Base-by-base conservation (phyloP, 2,113 vertebrate genomes). In the Struthidea cinerea region DNA sequence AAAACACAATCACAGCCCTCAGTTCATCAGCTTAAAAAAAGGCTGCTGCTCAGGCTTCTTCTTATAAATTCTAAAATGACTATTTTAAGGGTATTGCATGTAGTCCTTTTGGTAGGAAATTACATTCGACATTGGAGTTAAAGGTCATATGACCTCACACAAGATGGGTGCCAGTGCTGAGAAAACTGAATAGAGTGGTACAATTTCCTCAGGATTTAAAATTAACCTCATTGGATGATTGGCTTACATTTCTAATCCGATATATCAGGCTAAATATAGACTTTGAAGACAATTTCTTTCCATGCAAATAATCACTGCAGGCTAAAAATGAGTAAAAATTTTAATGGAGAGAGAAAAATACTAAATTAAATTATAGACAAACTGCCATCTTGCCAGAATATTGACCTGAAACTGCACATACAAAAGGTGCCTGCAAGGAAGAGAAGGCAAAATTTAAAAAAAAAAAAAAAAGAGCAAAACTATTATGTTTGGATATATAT, bases 211-310 rank as follows among this genome's bases (percentile, higher is more conserved):
- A 44, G 94, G 84, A 76, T 88, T 95, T 97, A 90, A 94, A 90
- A 95, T 94, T 96, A 97, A 94, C 95, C 94, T 96, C 75, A 47
- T 78, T 94, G 94, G 63, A 55, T 94, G 94, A 97, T 92, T 91
- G 89, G 95, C 86, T 97, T 97, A 96, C 90, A 91, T 94, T 94
- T 93, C 92, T 97, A 97, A 97, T 96, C 95, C 89, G 83, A 93
- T 96, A 92, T 78, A 63, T 47, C 56, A 75, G 84, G 89, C 94
- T 97, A 97, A 97, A 96, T 80, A 96, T 92, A 96, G 89, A 67
- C 68, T 91, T 86, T 63, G 60, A 93, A 96, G 89, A 87, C 79
- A 95, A 93, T 94, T 91, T 92, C 32, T 50, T 88, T 78, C 81
- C 88, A 61, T 67, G 61, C 70, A 91, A 91, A 96, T 84, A 92